Evolutionary conservation across 2,797 vertebrate genomes (phyloP), one percentile per base, ranked within the genome.

Genomic region (Acanthis flammea): DNA sequence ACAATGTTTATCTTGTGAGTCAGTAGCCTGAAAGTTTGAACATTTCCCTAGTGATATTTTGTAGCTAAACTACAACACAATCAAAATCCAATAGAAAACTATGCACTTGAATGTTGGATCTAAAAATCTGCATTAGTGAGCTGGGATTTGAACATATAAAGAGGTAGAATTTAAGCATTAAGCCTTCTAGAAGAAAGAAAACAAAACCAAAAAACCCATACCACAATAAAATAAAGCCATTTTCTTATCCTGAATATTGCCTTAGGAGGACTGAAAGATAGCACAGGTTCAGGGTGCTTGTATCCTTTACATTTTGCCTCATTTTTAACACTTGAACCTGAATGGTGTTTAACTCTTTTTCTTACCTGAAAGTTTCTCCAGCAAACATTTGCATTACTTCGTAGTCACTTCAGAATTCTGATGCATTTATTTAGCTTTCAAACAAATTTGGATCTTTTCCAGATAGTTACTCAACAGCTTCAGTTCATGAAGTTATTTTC

Each of bases 361-460:
- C 71, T 50, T 86, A 61, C n/a, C 19, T 87, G 61, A 66, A 83
- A 90, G 70, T 84, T 48, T 61, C 61, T 95, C 31, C 55, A 73
- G 33, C 28, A 79, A 31, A 23, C 24, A 88, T 83, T 89, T 37
- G 70, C 78, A 76, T 93, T 90, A 86, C 23, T 86, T 60, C 65
- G 14, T 31, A 74, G 30, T 33, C 68, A 79, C 68, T 94, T 88
- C 62, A 72, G 30, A 70, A 96, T 54, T 82, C 54, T 74, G 30
- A 61, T 51, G 16, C 61, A 88, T 92, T 84, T 86, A 79, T 88
- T 86, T 84, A 71, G 23, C n/a, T 90, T 94, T 95, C 63, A 86
- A 91, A 96, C 6, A 75, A 88, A 80, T 88, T 73, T 94, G 63
- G 41, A 88, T 84, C 30, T 91, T 31, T 90, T 94, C 58, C 78